These are phyloP conservation scores for Peromyscus californicus DNA, from an alignment of 2,113 vertebrate genomes.

Conservation along the genomic window DNA sequence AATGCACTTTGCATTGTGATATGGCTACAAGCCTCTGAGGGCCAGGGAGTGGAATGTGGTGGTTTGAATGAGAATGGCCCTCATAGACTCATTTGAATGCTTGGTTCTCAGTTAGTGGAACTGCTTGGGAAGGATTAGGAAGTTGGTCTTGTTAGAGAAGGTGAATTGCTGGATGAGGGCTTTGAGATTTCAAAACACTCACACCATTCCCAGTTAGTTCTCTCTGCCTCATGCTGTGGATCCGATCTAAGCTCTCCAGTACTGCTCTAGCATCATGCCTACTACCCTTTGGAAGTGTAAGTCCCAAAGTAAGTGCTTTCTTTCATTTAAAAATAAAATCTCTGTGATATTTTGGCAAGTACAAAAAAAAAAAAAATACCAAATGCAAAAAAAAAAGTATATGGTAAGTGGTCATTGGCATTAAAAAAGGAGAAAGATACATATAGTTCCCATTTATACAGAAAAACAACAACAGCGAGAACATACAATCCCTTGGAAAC, in stretches of 20 bases:
- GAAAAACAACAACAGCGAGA: background rate
- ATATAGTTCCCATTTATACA: background rate
- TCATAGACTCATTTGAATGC: background rate
- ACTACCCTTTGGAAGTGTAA: background rate
- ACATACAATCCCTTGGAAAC: background rate
- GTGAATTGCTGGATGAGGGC: background rate
- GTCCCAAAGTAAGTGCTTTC: background rate
- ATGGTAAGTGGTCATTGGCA: background rate
- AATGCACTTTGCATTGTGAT: background rate
- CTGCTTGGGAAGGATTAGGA: background rate
- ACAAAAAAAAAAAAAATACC: background rate
- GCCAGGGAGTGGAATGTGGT: background rate
- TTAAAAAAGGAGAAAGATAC: background rate
- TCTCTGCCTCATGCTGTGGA: background rate
- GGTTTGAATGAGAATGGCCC: background rate
- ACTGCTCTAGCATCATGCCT: background rate
- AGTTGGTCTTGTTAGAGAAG: background rate
- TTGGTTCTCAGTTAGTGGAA: background rate
- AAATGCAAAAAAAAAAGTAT: background rate
- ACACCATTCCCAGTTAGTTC: background rate
- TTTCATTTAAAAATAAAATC: background rate
- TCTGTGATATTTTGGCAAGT: background rate
- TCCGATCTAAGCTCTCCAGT: background rate
- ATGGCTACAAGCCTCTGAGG: background rate
- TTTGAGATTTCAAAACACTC: background rate